Evolutionary conservation across 2,888 invertebrate genomes (phyloP), one percentile per base, ranked within the genome.

Genomic region (Autographa pulchrina): DNA sequence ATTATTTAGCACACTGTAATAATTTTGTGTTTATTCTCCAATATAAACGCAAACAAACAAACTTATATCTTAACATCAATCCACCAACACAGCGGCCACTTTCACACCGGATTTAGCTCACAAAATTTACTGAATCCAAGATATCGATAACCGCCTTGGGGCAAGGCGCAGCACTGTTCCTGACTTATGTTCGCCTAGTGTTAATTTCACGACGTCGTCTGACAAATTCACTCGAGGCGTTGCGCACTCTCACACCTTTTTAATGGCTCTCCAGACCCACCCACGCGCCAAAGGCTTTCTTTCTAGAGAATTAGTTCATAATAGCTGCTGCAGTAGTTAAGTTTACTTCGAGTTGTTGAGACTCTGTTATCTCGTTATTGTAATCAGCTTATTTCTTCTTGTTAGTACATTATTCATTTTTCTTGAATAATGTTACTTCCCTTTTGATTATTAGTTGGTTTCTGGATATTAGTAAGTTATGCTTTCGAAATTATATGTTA

Each of bases 161-260:
- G 83, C 82, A 81, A 72, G 75, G 81, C 80, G 76, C 90, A 85
- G 74, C 89, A 84, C 91, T 89, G 79, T 85, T 82, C 68, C 75
- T 92, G 91, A 92, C 91, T 93, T 93, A 93, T 91, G 91, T 92
- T 91, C 92, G 84, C 86, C 85, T 88, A 90, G 92, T 93, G 94
- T 94, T 93, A 93, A 94, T 94, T 93, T 93, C 91, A 88, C 86
- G 89, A 88, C 86, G 90, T 87, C 87, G 89, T 85, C 90, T 92
- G 92, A 93, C 92, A 93, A 93, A 92, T 92, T 92, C 86, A 89
- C 92, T 87, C 70, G 86, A 87, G 90, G 91, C 90, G 84, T 80
- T 80, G 84, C 77, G 80, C 83, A 81, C 84, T 82, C 86, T 88
- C 88, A 86, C 87, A 88, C 89, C 86, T 87, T 88, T 89, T 88